Conservation (phyloP, 2,888 invertebrate genomes). For the Nudaria mundana region DNA sequence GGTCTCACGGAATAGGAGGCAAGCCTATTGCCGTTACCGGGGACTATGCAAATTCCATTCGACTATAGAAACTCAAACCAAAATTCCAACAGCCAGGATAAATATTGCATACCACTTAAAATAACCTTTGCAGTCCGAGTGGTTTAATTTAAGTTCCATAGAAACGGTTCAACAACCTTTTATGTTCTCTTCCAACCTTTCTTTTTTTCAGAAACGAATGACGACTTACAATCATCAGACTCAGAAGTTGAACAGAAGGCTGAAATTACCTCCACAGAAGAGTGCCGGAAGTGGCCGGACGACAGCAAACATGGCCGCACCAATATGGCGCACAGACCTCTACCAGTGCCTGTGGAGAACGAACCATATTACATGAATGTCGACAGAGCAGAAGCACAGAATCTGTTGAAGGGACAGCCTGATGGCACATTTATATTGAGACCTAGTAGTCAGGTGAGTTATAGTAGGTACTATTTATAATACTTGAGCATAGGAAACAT, state of each 20-base stretch:
- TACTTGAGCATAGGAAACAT: no score
- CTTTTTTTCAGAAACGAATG: slow-evolving; percentile 58
- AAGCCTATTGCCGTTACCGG: no score
- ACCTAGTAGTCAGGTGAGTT: slow-evolving; percentile 76
- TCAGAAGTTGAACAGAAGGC: slow-evolving; percentile 45
- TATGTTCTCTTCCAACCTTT: no score
- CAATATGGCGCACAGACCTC: slow-evolving; percentile 70
- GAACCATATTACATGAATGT: slow-evolving; percentile 82
- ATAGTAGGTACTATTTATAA: no score
- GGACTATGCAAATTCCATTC: no score
- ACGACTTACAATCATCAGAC: slow-evolving; percentile 49
- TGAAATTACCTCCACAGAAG: slow-evolving; percentile 16
- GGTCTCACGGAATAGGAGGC: no score
- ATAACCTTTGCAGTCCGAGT: no score
- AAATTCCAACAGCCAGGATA: no score
- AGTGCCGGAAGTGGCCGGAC: slow-evolving; percentile 34
- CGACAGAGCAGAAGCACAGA: slow-evolving; percentile 74
- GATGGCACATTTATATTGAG: slow-evolving; percentile 82
- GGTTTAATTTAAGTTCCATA: no score
- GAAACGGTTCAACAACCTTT: no score
- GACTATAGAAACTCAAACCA: no score
- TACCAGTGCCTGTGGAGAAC: slow-evolving; percentile 76
- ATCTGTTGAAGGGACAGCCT: slow-evolving; percentile 75
- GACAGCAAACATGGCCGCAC: slow-evolving; percentile 34
- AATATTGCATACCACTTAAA: no score